Percentiles rank a stretch among this genome's conserved stretches.
These are phyloP conservation scores for Xiphorhynchus elegans DNA, from an alignment of 2,113 vertebrate genomes.

Conservation along the genomic window DNA sequence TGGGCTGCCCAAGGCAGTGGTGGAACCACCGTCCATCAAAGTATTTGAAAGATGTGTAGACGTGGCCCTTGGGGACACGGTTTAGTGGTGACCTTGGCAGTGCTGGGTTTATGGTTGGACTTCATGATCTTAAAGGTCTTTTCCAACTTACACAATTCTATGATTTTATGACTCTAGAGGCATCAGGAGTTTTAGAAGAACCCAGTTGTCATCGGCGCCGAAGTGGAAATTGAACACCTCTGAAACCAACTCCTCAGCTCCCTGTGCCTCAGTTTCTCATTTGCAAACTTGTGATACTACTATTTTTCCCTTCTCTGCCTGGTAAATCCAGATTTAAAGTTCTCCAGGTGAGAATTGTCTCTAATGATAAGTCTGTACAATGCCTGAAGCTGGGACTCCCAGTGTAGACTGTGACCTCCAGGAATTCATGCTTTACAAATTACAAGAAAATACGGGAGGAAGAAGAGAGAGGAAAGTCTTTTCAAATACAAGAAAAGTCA, in stretches of 20 bases:
- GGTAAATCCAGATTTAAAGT: neutral
- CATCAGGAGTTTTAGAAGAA: neutral
- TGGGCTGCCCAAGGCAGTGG: neutral
- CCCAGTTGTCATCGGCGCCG: neutral
- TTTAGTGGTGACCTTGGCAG: neutral
- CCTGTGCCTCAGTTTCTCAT: neutral
- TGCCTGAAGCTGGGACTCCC: neutral
- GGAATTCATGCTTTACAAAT: neutral
- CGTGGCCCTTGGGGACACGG: neutral
- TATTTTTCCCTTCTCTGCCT: neutral
- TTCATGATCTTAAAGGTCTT: neutral
- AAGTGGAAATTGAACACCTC: neutral
- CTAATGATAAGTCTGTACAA: fast-evolving
- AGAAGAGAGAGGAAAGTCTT: neutral
- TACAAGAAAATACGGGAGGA: neutral
- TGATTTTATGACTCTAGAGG: neutral
- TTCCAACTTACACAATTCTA: neutral
- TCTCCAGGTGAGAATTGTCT: neutral
- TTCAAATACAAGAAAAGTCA: neutral
- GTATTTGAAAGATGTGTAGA: neutral
- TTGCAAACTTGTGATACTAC: neutral
- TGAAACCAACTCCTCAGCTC: neutral
- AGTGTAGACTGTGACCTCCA: neutral
- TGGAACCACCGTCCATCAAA: neutral
- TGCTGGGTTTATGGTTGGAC: neutral